These are phyloP conservation scores for Arizona elegans DNA, from an alignment of 2,113 vertebrate species.

Conservation along the genomic window DNA sequence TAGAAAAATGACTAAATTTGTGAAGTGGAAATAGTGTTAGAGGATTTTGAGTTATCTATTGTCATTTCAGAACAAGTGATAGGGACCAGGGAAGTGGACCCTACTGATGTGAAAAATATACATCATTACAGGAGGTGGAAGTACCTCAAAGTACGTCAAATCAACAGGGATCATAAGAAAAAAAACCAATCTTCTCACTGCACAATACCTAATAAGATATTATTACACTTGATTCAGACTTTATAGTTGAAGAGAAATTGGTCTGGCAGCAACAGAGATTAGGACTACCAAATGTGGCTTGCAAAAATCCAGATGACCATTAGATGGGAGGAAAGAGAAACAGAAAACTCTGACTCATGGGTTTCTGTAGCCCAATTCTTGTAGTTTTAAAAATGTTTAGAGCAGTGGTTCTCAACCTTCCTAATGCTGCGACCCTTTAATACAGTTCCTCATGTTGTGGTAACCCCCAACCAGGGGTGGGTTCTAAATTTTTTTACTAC, in stretches of 20 bases:
- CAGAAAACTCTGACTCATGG: not conserved
- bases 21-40: not conserved
- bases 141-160: no score
- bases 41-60: not conserved
- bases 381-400: not conserved
- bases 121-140: not conserved
- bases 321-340: not conserved
- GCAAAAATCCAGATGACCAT: not conserved
- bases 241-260: not conserved
- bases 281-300: not conserved
- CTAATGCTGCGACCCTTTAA: no score
- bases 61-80: not conserved
- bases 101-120: no score
- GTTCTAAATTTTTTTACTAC: no score
- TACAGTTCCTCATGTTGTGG: no score
- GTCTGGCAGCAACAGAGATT: not conserved
- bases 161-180: not conserved
- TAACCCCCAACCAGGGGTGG: no score
- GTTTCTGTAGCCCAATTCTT: not conserved
- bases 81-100: no score
- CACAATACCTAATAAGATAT: not conserved
- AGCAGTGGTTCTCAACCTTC: no score
- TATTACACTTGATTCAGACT: not conserved
- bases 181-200: not conserved
- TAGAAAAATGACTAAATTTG: not conserved